Percentiles rank a stretch among this genome's conserved stretches.
Evolutionary conservation across 2,113 vertebrate species (phyloP).

Genomic region (Mustelus asterias): DNA sequence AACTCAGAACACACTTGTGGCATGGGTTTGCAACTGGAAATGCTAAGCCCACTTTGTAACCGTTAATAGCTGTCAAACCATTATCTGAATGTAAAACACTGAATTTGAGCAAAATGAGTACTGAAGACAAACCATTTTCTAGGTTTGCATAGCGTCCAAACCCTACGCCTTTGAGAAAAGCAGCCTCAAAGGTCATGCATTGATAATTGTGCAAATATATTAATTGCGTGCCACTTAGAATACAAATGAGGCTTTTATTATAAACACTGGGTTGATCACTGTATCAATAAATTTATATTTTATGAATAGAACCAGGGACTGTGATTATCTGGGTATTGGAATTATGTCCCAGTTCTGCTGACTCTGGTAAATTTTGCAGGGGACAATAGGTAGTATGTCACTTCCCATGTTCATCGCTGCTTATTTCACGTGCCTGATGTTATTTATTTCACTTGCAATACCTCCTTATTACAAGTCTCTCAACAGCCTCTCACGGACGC

Average conservation of each 20-base stretch:
- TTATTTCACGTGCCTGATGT: neutral
- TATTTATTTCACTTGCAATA: neutral
- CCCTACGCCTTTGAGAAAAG: neutral
- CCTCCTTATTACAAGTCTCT: neutral
- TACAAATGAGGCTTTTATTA: neutral
- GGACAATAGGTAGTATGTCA: neutral
- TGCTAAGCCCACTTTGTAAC: neutral
- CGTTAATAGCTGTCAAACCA: neutral
- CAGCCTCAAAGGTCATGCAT: neutral
- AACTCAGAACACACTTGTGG: neutral
- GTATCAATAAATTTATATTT: conserved; percentile 4
- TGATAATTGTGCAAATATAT: conserved; percentile 16
- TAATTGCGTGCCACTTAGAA: neutral
- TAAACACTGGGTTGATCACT: neutral
- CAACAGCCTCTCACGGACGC: neutral
- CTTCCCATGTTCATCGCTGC: neutral
- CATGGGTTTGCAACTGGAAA: neutral
- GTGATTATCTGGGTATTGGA: conserved; percentile 2
- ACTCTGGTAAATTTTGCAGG: neutral
- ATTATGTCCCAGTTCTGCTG: neutral
- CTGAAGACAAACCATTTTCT: neutral
- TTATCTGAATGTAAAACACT: conserved; percentile 16
- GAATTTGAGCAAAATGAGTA: neutral
- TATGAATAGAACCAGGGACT: neutral
- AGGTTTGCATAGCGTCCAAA: neutral